Percentiles rank a stretch among this genome's conserved stretches.
These are phyloP conservation scores for Anarrhichthys ocellatus DNA, from an alignment of 2,113 vertebrate genomes.

Conservation along the genomic window DNA sequence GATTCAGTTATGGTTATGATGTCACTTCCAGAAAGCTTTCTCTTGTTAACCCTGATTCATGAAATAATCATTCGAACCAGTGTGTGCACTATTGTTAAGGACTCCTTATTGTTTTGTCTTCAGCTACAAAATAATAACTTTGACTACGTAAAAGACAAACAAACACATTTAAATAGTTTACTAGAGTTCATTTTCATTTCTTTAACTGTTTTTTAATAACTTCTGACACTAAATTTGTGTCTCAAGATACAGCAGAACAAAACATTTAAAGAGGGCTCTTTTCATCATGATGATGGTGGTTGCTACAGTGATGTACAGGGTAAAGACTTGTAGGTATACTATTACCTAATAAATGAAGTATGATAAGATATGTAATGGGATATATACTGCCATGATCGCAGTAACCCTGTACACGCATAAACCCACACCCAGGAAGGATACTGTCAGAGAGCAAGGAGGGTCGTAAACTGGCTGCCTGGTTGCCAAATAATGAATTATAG, in stretches of 20 bases:
- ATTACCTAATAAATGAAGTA: not conserved
- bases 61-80: not conserved
- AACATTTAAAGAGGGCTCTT: not conserved
- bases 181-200: not conserved
- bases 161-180: not conserved
- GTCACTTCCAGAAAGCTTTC: not conserved
- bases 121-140: not conserved
- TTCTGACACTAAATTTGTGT: not conserved
- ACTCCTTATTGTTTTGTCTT: not conserved
- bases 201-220: not conserved
- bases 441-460: too few relatives aligned
- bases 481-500: not conserved
- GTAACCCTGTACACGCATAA: not conserved
- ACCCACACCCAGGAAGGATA: not conserved
- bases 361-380: conserved; percentile 13
- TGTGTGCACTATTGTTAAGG: too few relatives aligned
- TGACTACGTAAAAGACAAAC: not conserved
- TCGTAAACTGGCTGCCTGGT: not conserved
- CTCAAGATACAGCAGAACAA: not conserved
- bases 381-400: not conserved
- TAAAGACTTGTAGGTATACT: not conserved
- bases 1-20: not conserved
- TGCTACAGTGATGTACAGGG: conserved; percentile 14
- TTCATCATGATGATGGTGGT: not conserved
- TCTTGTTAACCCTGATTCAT: not conserved